phyloP scores from a whole-genome alignment of 2,888 invertebrate species.

The Sisyra terminalis region DNA sequence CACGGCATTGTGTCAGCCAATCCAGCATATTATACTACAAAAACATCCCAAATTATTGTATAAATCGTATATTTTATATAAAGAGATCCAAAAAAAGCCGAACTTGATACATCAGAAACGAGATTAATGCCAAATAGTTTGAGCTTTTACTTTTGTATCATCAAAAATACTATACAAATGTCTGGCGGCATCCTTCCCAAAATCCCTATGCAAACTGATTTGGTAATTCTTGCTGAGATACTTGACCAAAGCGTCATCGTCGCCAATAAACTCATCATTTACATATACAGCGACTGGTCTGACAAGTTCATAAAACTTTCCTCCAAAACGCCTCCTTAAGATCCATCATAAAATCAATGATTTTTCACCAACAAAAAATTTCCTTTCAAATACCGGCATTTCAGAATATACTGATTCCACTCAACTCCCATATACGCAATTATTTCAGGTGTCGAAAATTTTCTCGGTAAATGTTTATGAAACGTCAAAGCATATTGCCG shows the following conservation, averaged over 20 bases:
- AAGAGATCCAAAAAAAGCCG: no score
- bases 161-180: slow-evolving; percentile 28
- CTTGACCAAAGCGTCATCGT: slow-evolving; percentile 29
- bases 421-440: slow-evolving; percentile 22
- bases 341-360: background rate
- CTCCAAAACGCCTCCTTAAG: slow-evolving; percentile 26
- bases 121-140: background rate
- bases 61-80: no score
- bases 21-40: no score
- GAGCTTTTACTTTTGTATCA: slow-evolving; percentile 26
- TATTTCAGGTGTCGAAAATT: slow-evolving; percentile 19
- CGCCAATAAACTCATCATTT: slow-evolving; percentile 34
- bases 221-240: slow-evolving; percentile 29
- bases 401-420: slow-evolving; percentile 20
- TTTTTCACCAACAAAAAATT: background rate
- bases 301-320: slow-evolving; percentile 27
- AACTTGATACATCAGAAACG: no score
- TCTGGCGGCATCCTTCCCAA: slow-evolving; percentile 26
- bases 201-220: slow-evolving; percentile 29
- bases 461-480: slow-evolving; percentile 18
- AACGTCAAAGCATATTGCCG: slow-evolving; percentile 18
- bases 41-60: no score
- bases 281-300: slow-evolving; percentile 32
- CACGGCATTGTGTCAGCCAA: no score
- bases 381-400: background rate